Percentiles rank a stretch among this genome's conserved stretches.
Conservation (phyloP, 2,797 vertebrate genomes). For the Podargus strigoides region DNA sequence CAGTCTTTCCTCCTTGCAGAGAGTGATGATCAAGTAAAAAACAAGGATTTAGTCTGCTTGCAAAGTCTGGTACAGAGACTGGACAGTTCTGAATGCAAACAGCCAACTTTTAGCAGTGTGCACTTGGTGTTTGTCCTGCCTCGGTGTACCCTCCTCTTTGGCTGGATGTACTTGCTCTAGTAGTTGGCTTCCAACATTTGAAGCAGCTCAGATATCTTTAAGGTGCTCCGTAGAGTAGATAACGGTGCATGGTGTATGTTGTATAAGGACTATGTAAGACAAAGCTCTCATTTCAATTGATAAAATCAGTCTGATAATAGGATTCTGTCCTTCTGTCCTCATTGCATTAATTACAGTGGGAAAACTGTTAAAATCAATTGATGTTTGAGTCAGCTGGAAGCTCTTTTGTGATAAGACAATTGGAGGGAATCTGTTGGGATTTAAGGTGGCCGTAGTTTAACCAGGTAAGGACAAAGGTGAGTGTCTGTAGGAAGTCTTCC, state of each 20-base stretch:
- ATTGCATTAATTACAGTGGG: background rate
- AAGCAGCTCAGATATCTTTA: background rate
- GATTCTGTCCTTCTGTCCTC: slow-evolving; percentile 7
- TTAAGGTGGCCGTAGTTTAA: background rate
- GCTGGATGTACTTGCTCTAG: background rate
- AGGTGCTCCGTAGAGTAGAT: background rate
- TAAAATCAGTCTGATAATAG: background rate
- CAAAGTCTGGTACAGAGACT: accelerated
- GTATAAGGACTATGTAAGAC: background rate
- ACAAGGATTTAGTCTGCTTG: accelerated
- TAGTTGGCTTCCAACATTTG: background rate
- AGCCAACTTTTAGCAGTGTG: background rate
- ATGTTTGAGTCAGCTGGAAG: background rate
- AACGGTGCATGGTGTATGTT: background rate
- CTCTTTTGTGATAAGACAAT: background rate
- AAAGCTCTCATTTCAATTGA: background rate
- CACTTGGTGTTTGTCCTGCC: background rate
- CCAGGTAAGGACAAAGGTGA: background rate
- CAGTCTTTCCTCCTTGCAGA: background rate
- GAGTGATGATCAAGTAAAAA: background rate
- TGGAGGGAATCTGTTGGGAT: background rate
- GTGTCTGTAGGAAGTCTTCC: background rate
- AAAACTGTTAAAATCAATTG: background rate
- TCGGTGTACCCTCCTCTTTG: background rate
- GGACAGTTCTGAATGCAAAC: background rate